phyloP scores from a whole-genome alignment of 2,888 invertebrate species.

The Matsumyia berberina region DNA sequence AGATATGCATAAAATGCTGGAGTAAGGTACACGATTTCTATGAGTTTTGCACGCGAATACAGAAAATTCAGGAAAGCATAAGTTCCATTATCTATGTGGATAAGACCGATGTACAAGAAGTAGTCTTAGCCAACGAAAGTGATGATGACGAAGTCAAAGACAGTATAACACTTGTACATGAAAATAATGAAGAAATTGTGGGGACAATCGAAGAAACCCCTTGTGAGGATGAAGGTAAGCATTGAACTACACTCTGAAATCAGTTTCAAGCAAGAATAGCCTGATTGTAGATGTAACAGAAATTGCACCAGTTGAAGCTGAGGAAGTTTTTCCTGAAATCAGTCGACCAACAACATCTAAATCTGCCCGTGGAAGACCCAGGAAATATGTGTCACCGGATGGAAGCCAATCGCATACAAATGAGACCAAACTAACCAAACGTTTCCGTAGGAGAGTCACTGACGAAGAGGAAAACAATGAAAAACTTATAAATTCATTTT shows the following conservation, averaged over 20 bases:
- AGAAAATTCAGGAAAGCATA: conserved; percentile 64
- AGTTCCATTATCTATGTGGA: conserved; percentile 58
- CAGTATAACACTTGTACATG: neutral
- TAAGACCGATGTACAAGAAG: conserved; percentile 53
- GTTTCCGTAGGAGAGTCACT: conserved; percentile 4
- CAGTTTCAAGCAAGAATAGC: neutral
- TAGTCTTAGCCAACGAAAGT: conserved; percentile 32
- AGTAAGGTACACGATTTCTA: conserved; percentile 51
- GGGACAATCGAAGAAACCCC: neutral
- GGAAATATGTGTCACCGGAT: neutral
- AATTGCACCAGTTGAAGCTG: neutral
- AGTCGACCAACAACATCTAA: neutral
- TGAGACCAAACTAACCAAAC: neutral
- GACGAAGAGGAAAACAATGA: conserved; percentile 30
- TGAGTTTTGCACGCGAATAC: conserved; percentile 51
- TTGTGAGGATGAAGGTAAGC: conserved; percentile 19
- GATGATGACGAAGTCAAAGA: conserved; percentile 25
- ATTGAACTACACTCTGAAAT: neutral
- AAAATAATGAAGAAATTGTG: neutral
- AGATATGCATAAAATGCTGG: conserved; percentile 65
- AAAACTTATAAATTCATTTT: conserved; percentile 52
- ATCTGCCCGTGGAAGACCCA: conserved; percentile 1
- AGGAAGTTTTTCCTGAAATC: neutral
- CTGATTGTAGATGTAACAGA: neutral
- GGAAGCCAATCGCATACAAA: neutral